Evolutionary conservation across 23 tunicate species (phyloP).

Genomic region (Botrylloides violaceus): DNA sequence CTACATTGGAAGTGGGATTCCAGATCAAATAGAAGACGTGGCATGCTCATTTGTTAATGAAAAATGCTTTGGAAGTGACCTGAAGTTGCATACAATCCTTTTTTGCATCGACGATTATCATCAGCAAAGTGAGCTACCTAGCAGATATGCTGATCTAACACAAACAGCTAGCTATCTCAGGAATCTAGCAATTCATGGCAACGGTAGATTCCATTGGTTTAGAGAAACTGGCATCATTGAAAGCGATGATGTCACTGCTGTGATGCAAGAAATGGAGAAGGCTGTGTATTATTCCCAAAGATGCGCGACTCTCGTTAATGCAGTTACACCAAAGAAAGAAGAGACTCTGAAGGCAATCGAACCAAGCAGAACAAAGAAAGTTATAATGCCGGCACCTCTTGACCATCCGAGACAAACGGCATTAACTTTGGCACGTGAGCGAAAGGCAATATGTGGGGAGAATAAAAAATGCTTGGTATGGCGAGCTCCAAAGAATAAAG

Average conservation of each 20-base stretch:
- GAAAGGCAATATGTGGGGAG: constrained; percentile 24
- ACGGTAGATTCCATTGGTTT: constrained; percentile 90
- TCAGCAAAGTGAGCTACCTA: constrained; percentile 43
- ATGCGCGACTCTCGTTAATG: constrained; percentile 52
- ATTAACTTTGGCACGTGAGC: constrained; percentile 50
- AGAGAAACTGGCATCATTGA: constrained; percentile 78
- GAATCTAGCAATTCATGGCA: constrained; percentile 45
- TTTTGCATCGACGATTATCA: constrained; percentile 82
- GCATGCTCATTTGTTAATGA: constrained; percentile 70
- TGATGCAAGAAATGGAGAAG: constrained; percentile 65
- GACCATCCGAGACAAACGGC: constrained; percentile 73
- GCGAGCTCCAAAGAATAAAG: constrained; percentile 56
- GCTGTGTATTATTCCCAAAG: constrained; percentile 67
- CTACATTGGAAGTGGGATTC: constrained; percentile 62
- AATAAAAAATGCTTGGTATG: constrained; percentile 40
- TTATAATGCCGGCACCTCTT: constrained; percentile 16
- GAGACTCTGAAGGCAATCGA: constrained; percentile 8
- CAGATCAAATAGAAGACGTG: constrained; percentile 85
- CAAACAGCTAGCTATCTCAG: constrained; percentile 56
- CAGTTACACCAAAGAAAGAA: constrained; percentile 32
- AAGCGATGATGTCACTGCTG: constrained; percentile 60
- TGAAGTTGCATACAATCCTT: constrained; percentile 54
- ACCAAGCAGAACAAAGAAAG: not conserved
- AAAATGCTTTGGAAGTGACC: constrained; percentile 40
- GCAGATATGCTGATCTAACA: constrained; percentile 60